These are phyloP conservation scores for Dilophus febrilis DNA, from an alignment of 2,888 invertebrate genomes.

Conservation along the genomic window DNA sequence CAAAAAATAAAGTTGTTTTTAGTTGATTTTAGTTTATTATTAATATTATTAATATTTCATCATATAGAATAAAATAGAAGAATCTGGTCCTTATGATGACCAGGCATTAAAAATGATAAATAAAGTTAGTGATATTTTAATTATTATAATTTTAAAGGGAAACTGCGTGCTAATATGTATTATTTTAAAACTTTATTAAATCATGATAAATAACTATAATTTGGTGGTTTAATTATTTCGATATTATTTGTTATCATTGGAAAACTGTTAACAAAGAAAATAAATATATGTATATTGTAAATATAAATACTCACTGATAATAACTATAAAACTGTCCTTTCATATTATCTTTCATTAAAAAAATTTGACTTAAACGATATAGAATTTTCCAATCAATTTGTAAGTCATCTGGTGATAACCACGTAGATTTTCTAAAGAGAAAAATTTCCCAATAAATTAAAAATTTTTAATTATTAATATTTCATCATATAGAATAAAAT, in stretches of 20 bases:
- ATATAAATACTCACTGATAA: constrained; percentile 31
- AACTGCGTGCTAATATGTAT: too few species aligned
- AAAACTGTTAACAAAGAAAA: too few species aligned
- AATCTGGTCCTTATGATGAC: neutral
- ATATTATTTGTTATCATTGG: too few species aligned
- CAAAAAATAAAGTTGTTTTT: too few species aligned
- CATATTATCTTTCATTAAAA: constrained; percentile 10
- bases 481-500: neutral
- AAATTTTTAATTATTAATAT: neutral
- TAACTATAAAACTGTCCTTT: constrained; percentile 21
- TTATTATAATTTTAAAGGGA: too few species aligned
- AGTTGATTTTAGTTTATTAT: too few species aligned
- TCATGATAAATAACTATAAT: neutral
- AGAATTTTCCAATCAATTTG: constrained; percentile 73
- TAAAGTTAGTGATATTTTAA: neutral
- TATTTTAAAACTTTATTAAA: too few species aligned
- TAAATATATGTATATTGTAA: too few species aligned
- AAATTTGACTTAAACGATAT: constrained; percentile 30
- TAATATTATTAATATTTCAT: neutral
- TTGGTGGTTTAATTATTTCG: neutral
- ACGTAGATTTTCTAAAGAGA: constrained; percentile 48
- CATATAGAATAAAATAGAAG: neutral
- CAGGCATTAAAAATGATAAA: neutral
- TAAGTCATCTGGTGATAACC: constrained; percentile 63
- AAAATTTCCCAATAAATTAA: too few species aligned